phyloP scores from a whole-genome alignment of 2,113 vertebrate species.

The Percopsis transmontana region DNA sequence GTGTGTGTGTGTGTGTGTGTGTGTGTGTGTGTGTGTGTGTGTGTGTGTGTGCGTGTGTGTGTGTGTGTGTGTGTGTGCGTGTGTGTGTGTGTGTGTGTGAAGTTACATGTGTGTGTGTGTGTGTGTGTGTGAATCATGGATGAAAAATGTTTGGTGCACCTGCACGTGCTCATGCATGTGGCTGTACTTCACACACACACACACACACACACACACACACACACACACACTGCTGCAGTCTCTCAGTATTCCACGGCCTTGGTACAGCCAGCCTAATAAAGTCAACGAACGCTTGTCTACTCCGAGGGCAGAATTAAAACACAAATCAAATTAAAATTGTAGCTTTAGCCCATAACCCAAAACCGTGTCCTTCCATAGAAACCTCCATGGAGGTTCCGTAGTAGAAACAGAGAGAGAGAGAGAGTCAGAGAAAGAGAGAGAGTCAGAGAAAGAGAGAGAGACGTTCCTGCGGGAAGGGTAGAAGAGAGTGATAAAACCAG shows the following conservation, averaged over 20 bases:
- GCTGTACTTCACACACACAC: not conserved
- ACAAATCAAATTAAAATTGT: slow-evolving; percentile 30
- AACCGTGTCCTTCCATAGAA: slow-evolving; percentile 24
- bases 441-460: slow-evolving; percentile 22
- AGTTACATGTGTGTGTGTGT: not conserved
- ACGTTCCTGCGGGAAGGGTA: slow-evolving; percentile 14
- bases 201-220: not conserved
- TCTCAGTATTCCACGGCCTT: slow-evolving; percentile 24
- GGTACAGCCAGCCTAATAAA: slow-evolving; percentile 26
- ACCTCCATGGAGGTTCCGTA: slow-evolving; percentile 25
- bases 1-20: not conserved
- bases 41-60: not conserved
- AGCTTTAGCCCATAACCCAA: slow-evolving; percentile 36
- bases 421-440: not conserved
- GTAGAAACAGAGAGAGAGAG: not conserved
- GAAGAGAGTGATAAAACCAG: slow-evolving; percentile 53
- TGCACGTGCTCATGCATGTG: not conserved
- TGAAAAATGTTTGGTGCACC: not conserved
- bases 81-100: not conserved
- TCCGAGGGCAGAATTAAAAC: slow-evolving; percentile 6
- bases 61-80: not conserved
- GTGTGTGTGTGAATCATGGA: too few relatives aligned
- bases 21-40: not conserved
- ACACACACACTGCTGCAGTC: not conserved
- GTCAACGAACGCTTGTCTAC: slow-evolving; percentile 18